These are phyloP conservation scores for Leucophora obtusa DNA, from an alignment of 2,888 invertebrate genomes.

Conservation along the genomic window DNA sequence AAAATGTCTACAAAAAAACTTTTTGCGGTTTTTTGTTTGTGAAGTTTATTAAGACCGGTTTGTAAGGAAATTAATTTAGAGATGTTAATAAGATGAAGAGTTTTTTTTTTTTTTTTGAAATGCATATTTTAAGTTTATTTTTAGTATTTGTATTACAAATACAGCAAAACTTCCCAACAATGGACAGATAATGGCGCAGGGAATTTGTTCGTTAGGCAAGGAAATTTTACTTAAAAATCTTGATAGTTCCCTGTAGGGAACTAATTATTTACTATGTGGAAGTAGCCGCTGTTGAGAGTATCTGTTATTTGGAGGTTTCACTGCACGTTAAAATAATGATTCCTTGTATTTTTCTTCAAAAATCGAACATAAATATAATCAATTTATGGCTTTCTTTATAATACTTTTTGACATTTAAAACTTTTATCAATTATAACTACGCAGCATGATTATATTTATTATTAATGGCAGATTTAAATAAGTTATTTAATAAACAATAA, in stretches of 20 bases:
- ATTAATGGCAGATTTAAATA: background rate
- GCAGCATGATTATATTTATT: background rate
- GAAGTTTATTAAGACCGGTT: constrained; percentile 30
- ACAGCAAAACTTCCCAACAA: too few species aligned
- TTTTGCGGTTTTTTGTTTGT: constrained; percentile 26
- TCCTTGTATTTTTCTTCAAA: background rate
- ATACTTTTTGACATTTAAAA: background rate
- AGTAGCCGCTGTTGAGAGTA: too few species aligned
- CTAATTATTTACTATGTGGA: too few species aligned
- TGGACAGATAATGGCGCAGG: too few species aligned
- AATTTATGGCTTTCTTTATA: background rate
- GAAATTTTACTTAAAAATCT: too few species aligned
- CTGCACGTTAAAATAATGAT: background rate
- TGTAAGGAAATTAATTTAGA: background rate
- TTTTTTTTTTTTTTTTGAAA: background rate
- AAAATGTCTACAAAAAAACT: constrained; percentile 53
- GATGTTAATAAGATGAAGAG: background rate
- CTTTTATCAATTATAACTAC: background rate
- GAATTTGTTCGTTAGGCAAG: too few species aligned
- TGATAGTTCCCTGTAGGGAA: too few species aligned
- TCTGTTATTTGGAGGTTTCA: too few species aligned
- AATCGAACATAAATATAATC: constrained; percentile 1
- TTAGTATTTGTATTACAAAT: constrained; percentile 7
- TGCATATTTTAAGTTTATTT: constrained; percentile 21
- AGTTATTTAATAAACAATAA: too few species aligned